phyloP scores from a whole-genome alignment of 2,888 invertebrate species.

The Drosophila formosana region DNA sequence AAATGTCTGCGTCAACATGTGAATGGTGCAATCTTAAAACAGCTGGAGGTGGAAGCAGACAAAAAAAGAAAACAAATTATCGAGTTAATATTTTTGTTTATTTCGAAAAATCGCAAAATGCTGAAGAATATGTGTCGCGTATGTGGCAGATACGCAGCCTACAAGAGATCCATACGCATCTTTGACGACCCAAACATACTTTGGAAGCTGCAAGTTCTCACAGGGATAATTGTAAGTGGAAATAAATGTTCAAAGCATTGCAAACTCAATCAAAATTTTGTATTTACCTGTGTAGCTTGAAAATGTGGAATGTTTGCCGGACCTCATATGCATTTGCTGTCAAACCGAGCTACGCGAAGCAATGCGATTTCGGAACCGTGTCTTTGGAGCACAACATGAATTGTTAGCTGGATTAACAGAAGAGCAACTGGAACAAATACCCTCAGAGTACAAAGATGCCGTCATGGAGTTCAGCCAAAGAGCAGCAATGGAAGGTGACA shows the following conservation, averaged over 20 bases:
- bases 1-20: slow-evolving; percentile 11
- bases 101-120: slow-evolving; percentile 29
- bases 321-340: slow-evolving; percentile 56
- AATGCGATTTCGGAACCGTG: slow-evolving; percentile 51
- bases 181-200: slow-evolving; percentile 46
- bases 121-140: slow-evolving; percentile 51
- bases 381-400: slow-evolving; percentile 48
- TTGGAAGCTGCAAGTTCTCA: slow-evolving; percentile 46
- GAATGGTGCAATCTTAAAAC: slow-evolving; percentile 38
- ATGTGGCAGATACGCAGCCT: slow-evolving; percentile 46
- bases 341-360: slow-evolving; percentile 52
- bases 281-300: slow-evolving; percentile 35
- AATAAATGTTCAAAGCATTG: no score
- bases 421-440: slow-evolving; percentile 36
- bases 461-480: slow-evolving; percentile 24
- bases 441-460: slow-evolving; percentile 34
- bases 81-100: slow-evolving; percentile 8
- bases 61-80: slow-evolving; percentile 16
- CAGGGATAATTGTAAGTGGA: slow-evolving; percentile 32
- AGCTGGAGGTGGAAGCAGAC: slow-evolving; percentile 19
- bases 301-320: slow-evolving; percentile 38
- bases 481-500: neutral
- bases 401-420: slow-evolving; percentile 39
- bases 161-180: slow-evolving; percentile 40
- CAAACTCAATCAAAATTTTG: neutral